These are phyloP conservation scores for Sporophila hypoxantha DNA, from an alignment of 2,113 vertebrate species.

Conservation along the genomic window DNA sequence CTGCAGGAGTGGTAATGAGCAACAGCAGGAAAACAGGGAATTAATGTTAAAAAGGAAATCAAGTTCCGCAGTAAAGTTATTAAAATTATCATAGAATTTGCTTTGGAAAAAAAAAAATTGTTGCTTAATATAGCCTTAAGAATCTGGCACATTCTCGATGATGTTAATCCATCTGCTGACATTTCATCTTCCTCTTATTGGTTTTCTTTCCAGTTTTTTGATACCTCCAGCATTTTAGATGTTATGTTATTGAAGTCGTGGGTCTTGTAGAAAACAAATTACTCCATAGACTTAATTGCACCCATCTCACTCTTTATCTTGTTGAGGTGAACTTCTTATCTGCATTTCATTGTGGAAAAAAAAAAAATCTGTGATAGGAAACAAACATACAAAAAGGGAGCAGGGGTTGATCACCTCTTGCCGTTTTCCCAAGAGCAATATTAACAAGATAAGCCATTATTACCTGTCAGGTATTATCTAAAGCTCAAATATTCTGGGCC, in stretches of 20 bases:
- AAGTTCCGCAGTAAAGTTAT: neutral
- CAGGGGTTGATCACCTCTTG: slow-evolving; percentile 1
- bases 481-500: neutral
- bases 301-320: slow-evolving; percentile 51
- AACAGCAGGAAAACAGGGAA: neutral
- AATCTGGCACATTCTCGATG: slow-evolving; percentile 28
- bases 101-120: neutral
- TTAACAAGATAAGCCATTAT: slow-evolving; percentile 16
- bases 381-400: neutral
- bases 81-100: slow-evolving; percentile 46
- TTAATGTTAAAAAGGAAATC: neutral
- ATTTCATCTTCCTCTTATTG: slow-evolving; percentile 49
- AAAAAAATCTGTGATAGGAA: slow-evolving; percentile 27
- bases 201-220: slow-evolving; percentile 56
- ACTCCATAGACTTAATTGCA: slow-evolving; percentile 52
- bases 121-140: slow-evolving; percentile 57
- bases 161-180: slow-evolving; percentile 57
- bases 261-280: slow-evolving; percentile 61
- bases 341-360: slow-evolving; percentile 44
- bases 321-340: slow-evolving; percentile 55
- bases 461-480: neutral
- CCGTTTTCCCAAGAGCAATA: slow-evolving; percentile 31
- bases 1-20: neutral
- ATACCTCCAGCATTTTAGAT: slow-evolving; percentile 60
- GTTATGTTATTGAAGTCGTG: slow-evolving; percentile 54